A percentile compares a stretch with the other conserved stretches of the same genome.
These are phyloP conservation scores for Aproaerema taeniolella DNA, from an alignment of 2,888 invertebrate species.

Conservation along the genomic window DNA sequence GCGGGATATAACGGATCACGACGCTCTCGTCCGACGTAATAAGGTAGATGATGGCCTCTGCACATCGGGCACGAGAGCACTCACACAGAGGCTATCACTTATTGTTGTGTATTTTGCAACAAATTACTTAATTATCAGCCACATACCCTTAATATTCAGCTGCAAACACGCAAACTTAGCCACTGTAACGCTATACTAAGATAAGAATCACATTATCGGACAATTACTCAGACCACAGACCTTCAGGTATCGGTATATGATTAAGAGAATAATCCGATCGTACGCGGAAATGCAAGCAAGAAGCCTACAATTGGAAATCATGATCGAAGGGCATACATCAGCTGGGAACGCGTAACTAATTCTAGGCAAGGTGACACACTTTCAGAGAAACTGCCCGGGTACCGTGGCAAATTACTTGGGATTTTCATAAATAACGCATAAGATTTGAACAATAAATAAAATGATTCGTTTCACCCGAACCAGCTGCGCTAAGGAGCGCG, in stretches of 20 bases:
- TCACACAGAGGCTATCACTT: slow-evolving; percentile 26
- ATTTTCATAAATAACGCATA: slow-evolving; percentile 71
- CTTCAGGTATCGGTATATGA: slow-evolving; percentile 9
- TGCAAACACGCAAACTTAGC: slow-evolving; percentile 11
- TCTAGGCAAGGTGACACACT: slow-evolving; percentile 70
- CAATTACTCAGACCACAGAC: slow-evolving; percentile 14
- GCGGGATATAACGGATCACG: slow-evolving; percentile 44
- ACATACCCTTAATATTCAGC: slow-evolving; percentile 11
- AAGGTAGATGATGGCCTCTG: slow-evolving; percentile 45
- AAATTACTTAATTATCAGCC: slow-evolving; percentile 27
- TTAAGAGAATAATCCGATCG: slow-evolving; percentile 24
- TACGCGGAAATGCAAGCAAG: slow-evolving; percentile 33
- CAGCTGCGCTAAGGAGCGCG: slow-evolving; percentile 72
- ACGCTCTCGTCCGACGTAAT: slow-evolving; percentile 44
- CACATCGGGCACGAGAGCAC: slow-evolving; percentile 26
- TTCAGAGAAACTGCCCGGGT: slow-evolving; percentile 41
- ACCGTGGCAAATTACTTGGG: slow-evolving; percentile 53
- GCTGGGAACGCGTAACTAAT: slow-evolving; percentile 60
- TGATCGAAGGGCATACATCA: slow-evolving; percentile 43
- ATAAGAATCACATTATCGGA: slow-evolving; percentile 14
- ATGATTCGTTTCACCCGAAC: slow-evolving; percentile 66
- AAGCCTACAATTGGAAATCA: slow-evolving; percentile 30
- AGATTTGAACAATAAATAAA: slow-evolving; percentile 70
- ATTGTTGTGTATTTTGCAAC: slow-evolving; percentile 25
- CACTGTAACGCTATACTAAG: slow-evolving; percentile 6